Conservation (phyloP, 2,113 vertebrate genomes). For the Myiagra hebetior region DNA sequence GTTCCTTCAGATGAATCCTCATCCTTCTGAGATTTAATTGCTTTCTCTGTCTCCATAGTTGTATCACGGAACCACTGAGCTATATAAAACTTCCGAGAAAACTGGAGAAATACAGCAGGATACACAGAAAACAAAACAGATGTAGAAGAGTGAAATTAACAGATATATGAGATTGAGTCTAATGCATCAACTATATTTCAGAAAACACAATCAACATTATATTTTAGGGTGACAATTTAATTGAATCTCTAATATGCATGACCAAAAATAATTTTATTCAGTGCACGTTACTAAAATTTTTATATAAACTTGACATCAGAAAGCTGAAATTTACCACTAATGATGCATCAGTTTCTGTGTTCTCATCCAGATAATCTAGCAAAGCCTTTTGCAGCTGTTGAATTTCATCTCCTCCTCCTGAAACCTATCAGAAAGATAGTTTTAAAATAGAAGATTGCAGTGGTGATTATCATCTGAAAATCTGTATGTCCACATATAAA, state of each 20-base stretch:
- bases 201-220: background rate
- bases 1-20: constrained; percentile 2
- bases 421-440: constrained; percentile 53
- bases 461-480: background rate
- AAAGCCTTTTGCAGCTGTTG: constrained; percentile 94
- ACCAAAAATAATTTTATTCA: background rate
- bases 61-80: background rate
- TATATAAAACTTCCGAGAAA: background rate
- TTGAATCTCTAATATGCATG: background rate
- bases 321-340: constrained; percentile 80
- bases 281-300: background rate
- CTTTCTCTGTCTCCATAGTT: background rate
- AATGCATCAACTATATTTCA: background rate
- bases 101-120: background rate
- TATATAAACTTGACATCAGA: background rate
- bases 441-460: background rate
- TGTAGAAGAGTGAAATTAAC: background rate
- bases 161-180: background rate
- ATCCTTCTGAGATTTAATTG: constrained; percentile 7
- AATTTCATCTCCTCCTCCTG: constrained; percentile 85
- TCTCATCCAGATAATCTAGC: constrained; percentile 90
- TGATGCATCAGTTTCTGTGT: constrained; percentile 89
- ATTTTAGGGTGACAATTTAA: background rate
- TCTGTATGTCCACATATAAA: background rate
- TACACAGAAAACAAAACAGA: background rate